Conservation (phyloP, 2,888 invertebrate genomes). For the Chrysina gloriosa region DNA sequence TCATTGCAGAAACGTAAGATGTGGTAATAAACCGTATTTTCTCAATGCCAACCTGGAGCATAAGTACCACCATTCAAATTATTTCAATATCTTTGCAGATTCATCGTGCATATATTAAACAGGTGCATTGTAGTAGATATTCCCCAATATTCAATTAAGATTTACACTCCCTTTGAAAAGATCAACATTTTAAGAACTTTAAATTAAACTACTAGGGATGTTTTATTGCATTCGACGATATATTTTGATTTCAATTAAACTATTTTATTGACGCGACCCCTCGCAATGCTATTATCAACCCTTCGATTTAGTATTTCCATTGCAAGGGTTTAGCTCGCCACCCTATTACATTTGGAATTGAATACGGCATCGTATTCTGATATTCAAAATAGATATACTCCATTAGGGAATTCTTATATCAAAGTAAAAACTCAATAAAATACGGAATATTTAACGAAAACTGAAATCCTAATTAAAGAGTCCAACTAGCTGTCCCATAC, state of each 20-base stretch:
- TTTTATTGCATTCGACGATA: slow-evolving; percentile 57
- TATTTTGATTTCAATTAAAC: slow-evolving; percentile 66
- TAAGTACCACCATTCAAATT: no score
- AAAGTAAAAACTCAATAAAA: not conserved
- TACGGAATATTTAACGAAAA: not conserved
- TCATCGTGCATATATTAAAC: slow-evolving; percentile 6
- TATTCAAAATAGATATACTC: slow-evolving; percentile 5
- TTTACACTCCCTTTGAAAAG: slow-evolving; percentile 32
- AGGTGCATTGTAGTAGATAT: slow-evolving; percentile 27
- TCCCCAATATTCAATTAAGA: slow-evolving; percentile 38
- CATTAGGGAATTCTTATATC: not conserved
- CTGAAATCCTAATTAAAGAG: not conserved
- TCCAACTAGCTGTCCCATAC: slow-evolving; percentile 3
- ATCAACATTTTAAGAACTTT: slow-evolving; percentile 50
- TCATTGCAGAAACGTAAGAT: not conserved
- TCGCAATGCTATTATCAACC: slow-evolving; percentile 63
- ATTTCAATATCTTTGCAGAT: no score
- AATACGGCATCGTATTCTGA: slow-evolving; percentile 1
- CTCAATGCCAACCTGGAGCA: no score
- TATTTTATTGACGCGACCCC: slow-evolving; percentile 63
- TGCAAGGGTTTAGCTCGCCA: slow-evolving; percentile 49
- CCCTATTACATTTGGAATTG: slow-evolving; percentile 33
- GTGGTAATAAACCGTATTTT: no score
- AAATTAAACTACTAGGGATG: slow-evolving; percentile 54
- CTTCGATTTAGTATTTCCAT: slow-evolving; percentile 46